Percentiles rank a stretch among this genome's conserved stretches.
Conservation (phyloP, 1,140 invertebrate genomes). For the Neomicropteryx cornuta region DNA sequence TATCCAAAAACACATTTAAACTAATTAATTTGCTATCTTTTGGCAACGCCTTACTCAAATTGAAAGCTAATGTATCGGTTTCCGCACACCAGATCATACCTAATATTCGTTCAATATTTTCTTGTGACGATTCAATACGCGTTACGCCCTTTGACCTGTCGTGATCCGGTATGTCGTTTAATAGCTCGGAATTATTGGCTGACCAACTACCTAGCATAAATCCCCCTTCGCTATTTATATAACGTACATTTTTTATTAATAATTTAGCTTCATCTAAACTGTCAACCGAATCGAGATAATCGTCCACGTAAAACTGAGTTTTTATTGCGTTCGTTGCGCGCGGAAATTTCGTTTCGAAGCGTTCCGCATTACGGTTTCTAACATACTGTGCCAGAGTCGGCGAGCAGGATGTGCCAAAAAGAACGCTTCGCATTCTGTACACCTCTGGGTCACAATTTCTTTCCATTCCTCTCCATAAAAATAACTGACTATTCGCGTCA, state of each 20-base stretch:
- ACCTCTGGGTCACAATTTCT: not conserved
- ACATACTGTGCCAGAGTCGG: constrained; percentile 10
- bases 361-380: constrained; percentile 5
- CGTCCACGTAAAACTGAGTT: constrained; percentile 6
- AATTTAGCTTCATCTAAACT: not conserved
- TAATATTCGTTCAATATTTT: not conserved
- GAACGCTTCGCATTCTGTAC: not conserved
- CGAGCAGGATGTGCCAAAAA: constrained; percentile 10
- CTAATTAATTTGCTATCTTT: too few species aligned
- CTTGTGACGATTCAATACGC: not conserved
- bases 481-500: not conserved
- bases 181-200: not conserved
- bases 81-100: not conserved
- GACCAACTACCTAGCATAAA: constrained; percentile 1
- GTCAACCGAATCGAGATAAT: constrained; percentile 5
- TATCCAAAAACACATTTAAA: too few species aligned
- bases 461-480: not conserved
- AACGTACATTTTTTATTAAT: constrained; percentile 1
- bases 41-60: not conserved
- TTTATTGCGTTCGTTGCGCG: not conserved
- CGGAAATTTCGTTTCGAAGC: not conserved
- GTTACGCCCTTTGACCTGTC: not conserved
- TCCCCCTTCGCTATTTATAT: not conserved
- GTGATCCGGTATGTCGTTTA: not conserved
- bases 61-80: not conserved